phyloP scores from a whole-genome alignment of 2,113 vertebrate species.

The Platanista minor region DNA sequence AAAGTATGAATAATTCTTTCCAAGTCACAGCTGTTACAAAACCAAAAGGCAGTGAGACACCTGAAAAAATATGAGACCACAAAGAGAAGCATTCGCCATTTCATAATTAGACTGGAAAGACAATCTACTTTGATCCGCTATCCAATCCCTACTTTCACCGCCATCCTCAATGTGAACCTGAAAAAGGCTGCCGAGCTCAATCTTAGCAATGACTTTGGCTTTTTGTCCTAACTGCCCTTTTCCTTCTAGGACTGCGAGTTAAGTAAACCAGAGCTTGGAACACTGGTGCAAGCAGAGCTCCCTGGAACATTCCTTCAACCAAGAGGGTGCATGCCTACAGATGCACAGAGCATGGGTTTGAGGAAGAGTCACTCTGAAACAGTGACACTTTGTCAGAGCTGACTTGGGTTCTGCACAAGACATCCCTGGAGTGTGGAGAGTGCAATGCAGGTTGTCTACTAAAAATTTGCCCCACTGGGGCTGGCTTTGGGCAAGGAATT shows the following conservation, averaged over 20 bases:
- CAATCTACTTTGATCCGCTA: neutral
- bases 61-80: slow-evolving; percentile 32
- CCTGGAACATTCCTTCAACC: neutral
- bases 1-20: slow-evolving; percentile 22
- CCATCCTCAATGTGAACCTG: neutral
- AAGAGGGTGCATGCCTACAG: neutral
- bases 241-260: neutral
- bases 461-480: neutral
- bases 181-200: neutral
- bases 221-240: neutral
- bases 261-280: neutral
- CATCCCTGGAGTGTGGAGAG: neutral
- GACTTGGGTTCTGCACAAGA: neutral
- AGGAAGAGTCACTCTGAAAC: neutral
- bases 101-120: neutral
- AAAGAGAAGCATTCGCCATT: slow-evolving; percentile 16
- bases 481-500: neutral
- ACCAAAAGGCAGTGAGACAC: neutral
- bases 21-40: slow-evolving; percentile 45
- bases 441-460: neutral
- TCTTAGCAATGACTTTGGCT: neutral
- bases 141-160: neutral
- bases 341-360: fast-evolving
- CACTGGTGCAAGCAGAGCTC: no score
- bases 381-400: neutral